Evolutionary conservation across 2,888 invertebrate genomes (phyloP).

Genomic region (Hipparchia sbordonii): DNA sequence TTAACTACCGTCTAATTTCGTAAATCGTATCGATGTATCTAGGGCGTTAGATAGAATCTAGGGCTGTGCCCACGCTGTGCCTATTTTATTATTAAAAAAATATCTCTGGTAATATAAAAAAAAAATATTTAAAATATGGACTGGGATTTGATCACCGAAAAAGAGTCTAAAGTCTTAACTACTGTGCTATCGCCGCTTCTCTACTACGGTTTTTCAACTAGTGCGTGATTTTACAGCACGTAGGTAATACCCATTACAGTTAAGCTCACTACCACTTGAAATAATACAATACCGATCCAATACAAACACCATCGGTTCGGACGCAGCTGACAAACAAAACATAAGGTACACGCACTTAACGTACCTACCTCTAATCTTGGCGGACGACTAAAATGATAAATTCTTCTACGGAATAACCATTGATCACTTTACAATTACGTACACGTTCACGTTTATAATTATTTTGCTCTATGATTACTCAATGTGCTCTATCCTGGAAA

Average conservation of each 20-base stretch:
- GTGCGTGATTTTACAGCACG: constrained; percentile 24
- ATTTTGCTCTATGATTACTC: too few relatives aligned
- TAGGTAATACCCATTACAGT: constrained; percentile 38
- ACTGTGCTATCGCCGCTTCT: too few relatives aligned
- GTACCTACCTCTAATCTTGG: constrained; percentile 44
- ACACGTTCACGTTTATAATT: too few relatives aligned
- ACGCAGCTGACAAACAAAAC: constrained; percentile 60
- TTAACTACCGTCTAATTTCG: not conserved
- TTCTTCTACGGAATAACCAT: not conserved
- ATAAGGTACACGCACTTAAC: constrained; percentile 60
- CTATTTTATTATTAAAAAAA: too few relatives aligned
- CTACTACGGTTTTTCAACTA: not conserved
- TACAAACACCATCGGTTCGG: constrained; percentile 55
- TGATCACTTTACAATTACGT: too few relatives aligned
- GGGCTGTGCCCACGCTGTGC: too few relatives aligned
- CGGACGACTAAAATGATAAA: constrained; percentile 47
- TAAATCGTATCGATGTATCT: too few relatives aligned
- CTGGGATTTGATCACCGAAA: not conserved
- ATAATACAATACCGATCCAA: constrained; percentile 47
- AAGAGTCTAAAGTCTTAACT: not conserved
- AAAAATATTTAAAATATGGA: too few relatives aligned
- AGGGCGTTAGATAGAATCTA: too few relatives aligned
- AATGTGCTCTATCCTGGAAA: too few relatives aligned
- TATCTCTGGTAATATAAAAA: too few relatives aligned
- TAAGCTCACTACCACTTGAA: constrained; percentile 46